Percentiles rank a stretch among this genome's conserved stretches.
These are phyloP conservation scores for Heliopora coerulea DNA, from an alignment of 92 coral and sea anemone genomes.

Conservation along the genomic window DNA sequence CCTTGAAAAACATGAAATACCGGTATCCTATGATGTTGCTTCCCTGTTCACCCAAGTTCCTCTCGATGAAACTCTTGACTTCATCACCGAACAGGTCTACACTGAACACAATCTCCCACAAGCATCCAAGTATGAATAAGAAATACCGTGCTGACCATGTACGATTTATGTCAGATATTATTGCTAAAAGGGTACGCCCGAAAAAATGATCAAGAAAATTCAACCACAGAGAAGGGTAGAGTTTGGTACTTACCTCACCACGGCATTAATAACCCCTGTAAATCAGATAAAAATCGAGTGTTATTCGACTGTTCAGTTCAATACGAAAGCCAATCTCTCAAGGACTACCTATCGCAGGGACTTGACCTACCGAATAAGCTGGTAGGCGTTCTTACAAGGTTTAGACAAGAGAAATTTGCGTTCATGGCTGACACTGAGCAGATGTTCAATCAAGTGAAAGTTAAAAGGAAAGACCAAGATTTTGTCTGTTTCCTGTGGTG, in stretches of 20 bases:
- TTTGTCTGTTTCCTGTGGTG: too few species aligned
- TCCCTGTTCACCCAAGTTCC: slow-evolving; percentile 42
- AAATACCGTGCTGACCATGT: too few species aligned
- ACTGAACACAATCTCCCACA: slow-evolving; percentile 26
- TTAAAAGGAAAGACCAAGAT: neutral
- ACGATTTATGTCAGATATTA: too few species aligned
- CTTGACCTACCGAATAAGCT: slow-evolving; percentile 15
- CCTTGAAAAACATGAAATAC: slow-evolving; percentile 28
- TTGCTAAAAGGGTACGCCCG: slow-evolving; percentile 47
- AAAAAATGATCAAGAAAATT: slow-evolving; percentile 3
- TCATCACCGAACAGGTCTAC: slow-evolving; percentile 23
- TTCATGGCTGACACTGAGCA: neutral
- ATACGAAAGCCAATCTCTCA: slow-evolving; percentile 15
- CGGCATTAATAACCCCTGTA: slow-evolving; percentile 11
- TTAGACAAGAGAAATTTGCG: neutral
- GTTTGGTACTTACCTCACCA: slow-evolving; percentile 37
- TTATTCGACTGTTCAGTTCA: slow-evolving; percentile 27
- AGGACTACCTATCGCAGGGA: slow-evolving; percentile 10
- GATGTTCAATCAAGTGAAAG: slow-evolving; percentile 7
- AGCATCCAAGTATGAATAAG: too few species aligned
- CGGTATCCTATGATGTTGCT: slow-evolving; percentile 33
- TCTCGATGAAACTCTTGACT: slow-evolving; percentile 48
- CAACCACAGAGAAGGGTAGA: neutral
- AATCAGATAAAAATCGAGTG: slow-evolving; percentile 20
- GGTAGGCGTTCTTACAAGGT: neutral